Conservation (phyloP, 2,797 vertebrate species). For the Carcharodon carcharias region DNA sequence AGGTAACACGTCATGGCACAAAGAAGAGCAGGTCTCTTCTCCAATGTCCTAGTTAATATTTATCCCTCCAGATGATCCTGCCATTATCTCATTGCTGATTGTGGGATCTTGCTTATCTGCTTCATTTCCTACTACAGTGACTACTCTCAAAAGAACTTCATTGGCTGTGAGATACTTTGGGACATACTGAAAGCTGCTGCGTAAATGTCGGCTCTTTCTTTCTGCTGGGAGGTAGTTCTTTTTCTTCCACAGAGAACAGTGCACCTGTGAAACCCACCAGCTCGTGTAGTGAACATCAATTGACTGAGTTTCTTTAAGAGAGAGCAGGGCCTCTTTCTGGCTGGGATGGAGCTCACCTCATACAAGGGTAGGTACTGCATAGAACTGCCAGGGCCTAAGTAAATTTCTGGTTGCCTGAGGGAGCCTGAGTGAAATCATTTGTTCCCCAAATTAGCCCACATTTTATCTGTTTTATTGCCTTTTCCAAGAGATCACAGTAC, state of each 20-base stretch:
- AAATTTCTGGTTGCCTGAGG: not conserved
- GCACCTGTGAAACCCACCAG: not conserved
- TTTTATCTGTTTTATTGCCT: not conserved
- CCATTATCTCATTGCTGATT: not conserved
- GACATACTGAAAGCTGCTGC: not conserved
- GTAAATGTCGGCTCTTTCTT: not conserved
- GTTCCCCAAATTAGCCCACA: not conserved
- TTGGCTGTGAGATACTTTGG: not conserved
- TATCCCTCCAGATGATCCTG: not conserved
- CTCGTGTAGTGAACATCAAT: not conserved
- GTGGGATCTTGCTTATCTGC: not conserved
- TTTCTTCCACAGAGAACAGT: not conserved
- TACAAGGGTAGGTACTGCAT: not conserved
- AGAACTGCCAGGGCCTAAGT: not conserved
- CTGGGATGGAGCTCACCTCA: not conserved
- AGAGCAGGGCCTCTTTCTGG: not conserved
- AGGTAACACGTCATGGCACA: no score
- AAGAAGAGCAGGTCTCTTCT: not conserved
- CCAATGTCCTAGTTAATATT: not conserved
- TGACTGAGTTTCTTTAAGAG: not conserved
- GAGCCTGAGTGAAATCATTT: not conserved
- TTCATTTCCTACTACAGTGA: not conserved
- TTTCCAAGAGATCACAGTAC: not conserved
- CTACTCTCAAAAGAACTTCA: not conserved
- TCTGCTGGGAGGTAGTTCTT: not conserved